Evolutionary conservation across 2,797 vertebrate species (phyloP).

Genomic region (Gastrophryne carolinensis): DNA sequence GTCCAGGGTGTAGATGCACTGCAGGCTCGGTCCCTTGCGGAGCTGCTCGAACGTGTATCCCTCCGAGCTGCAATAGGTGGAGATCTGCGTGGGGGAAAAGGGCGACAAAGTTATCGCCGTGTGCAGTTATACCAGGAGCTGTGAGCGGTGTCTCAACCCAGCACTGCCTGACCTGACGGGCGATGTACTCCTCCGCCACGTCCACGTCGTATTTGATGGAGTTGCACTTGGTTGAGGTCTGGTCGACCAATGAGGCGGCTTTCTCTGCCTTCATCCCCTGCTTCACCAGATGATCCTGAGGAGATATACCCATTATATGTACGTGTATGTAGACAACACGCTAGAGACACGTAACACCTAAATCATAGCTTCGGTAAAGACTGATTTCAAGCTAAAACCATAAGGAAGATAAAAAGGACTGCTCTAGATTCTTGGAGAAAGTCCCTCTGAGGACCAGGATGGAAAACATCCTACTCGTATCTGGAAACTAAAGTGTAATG

Average conservation of each 20-base stretch:
- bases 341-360: no score
- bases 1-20: slow-evolving; percentile 93
- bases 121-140: background rate
- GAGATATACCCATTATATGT: no score
- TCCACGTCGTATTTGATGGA: slow-evolving; percentile 93
- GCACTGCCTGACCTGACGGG: slow-evolving; percentile 84
- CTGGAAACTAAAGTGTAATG: no score
- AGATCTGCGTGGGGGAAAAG: slow-evolving; percentile 74
- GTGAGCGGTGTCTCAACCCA: no score
- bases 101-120: no score
- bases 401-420: no score
- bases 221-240: slow-evolving; percentile 84
- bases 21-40: slow-evolving; percentile 89
- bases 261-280: slow-evolving; percentile 93
- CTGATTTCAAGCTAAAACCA: no score
- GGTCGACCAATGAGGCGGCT: slow-evolving; percentile 80
- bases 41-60: slow-evolving; percentile 84
- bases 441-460: no score
- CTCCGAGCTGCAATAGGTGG: slow-evolving; percentile 87
- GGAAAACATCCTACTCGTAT: no score
- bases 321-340: no score
- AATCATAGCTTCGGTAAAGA: no score
- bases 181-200: slow-evolving; percentile 94
- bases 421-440: no score
- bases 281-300: slow-evolving; percentile 87